Evolutionary conservation across 2,113 vertebrate genomes (phyloP), one percentile per base, ranked within the genome.

Genomic region (Paratilapia polleni): DNA sequence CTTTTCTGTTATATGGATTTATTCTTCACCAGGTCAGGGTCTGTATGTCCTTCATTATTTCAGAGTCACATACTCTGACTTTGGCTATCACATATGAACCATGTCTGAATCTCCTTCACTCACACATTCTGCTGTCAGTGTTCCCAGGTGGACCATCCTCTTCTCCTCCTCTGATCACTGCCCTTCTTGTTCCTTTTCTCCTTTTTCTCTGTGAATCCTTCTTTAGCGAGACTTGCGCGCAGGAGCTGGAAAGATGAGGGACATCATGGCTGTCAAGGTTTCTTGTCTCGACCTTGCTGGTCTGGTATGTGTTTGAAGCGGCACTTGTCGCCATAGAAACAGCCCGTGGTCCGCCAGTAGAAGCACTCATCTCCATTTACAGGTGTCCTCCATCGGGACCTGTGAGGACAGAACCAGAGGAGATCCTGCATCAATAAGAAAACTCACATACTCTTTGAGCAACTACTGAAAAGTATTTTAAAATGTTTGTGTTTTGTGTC

Each of bases 221-320:
- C 54, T 38, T 31, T 63, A 24, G 38, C 2, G 61, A 10, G n/a
- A 20, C 17, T 22, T 26, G 20, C 5, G 0, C 49, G 3, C 43
- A 34, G 17, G 1, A 0, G 6, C 20, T 26, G 22, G 28, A n/a
- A 13, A 12, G 34, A 52, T 14, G 8, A 22, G 9, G 20, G 24
- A 19, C 34, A 8, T 4, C 41, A 76, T 4, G 62, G 47, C 9
- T 28, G 84, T 28, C 61, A 86, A 2, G 19, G 24, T 36, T 82
- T 87, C 57, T 66, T 84, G 81, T 79, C 79, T 3, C 49, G 75
- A 36, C 87, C 81, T 73, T 60, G 83, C 28, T 82, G 78, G 60
- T 79, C 81, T 12, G 84, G 75, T 70, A 80, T 61, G 81, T 91
- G 89, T 81, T 82, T 88, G 78, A 88, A 91, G 66, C 75, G 87